Evolutionary conservation across 2,797 vertebrate species (phyloP).

Genomic region (Cichlasoma orientale): DNA sequence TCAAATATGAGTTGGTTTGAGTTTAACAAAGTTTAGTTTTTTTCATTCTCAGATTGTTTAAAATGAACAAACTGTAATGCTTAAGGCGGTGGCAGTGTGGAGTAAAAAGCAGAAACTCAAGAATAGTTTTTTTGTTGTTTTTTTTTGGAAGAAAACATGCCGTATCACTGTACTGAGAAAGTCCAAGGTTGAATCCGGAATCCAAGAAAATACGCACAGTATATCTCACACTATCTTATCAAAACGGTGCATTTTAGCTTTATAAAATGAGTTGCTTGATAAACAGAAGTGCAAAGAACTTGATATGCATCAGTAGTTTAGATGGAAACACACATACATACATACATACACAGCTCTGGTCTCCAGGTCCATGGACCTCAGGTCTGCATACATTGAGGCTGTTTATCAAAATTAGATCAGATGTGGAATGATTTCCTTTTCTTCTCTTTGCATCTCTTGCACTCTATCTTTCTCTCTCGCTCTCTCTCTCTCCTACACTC

Average conservation of each 20-base stretch:
- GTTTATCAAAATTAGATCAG: conserved; percentile 74
- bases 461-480: neutral
- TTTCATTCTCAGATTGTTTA: neutral
- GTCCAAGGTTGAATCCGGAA: conserved; percentile 11
- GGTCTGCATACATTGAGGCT: conserved; percentile 27
- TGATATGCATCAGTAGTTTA: conserved; percentile 21
- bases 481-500: conserved; percentile 16
- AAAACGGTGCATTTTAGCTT: conserved; percentile 17
- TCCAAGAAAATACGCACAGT: neutral
- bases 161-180: neutral
- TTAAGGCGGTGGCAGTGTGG: neutral
- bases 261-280: conserved; percentile 37
- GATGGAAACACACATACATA: conserved; percentile 3
- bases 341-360: conserved; percentile 1
- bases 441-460: conserved; percentile 22
- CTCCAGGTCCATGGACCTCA: conserved; percentile 15
- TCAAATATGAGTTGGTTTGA: neutral
- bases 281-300: conserved; percentile 23
- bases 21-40: neutral
- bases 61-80: neutral
- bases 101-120: neutral
- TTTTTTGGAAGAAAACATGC: neutral
- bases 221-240: conserved; percentile 33
- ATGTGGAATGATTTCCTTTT: conserved; percentile 70
- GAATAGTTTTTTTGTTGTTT: neutral